These are phyloP conservation scores for Trileptium ribeirensis DNA, from an alignment of 2,888 invertebrate genomes.

Conservation along the genomic window DNA sequence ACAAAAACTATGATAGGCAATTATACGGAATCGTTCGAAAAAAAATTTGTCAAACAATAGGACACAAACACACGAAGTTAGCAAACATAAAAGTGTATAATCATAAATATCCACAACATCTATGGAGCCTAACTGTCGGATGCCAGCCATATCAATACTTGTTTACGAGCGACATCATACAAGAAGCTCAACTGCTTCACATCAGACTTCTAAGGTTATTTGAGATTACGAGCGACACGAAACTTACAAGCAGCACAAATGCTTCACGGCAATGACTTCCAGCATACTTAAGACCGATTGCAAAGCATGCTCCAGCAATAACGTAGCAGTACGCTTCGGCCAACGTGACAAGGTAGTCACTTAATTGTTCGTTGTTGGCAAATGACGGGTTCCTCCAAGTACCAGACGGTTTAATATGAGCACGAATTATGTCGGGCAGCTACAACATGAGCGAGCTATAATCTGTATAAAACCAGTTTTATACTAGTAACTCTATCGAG, in stretches of 20 bases:
- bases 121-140: no score
- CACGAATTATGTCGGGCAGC: not conserved
- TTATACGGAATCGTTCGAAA: no score
- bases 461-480: no score
- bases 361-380: not conserved
- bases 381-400: not conserved
- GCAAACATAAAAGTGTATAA: no score
- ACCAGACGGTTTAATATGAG: not conserved
- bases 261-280: slow-evolving; percentile 78
- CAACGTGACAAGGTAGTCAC: slow-evolving; percentile 6
- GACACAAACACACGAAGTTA: no score
- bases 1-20: no score
- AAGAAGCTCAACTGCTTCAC: not conserved
- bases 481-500: no score
- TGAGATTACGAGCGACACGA: no score
- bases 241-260: slow-evolving; percentile 63
- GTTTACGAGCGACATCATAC: not conserved
- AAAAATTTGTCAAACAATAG: no score
- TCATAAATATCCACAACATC: not conserved
- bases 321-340: slow-evolving; percentile 90
- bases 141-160: no score
- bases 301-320: slow-evolving; percentile 85
- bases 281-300: slow-evolving; percentile 83
- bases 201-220: no score
- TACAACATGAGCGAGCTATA: no score